These are phyloP conservation scores for Epicampocera succincta DNA, from an alignment of 2,888 invertebrate species.

Conservation along the genomic window DNA sequence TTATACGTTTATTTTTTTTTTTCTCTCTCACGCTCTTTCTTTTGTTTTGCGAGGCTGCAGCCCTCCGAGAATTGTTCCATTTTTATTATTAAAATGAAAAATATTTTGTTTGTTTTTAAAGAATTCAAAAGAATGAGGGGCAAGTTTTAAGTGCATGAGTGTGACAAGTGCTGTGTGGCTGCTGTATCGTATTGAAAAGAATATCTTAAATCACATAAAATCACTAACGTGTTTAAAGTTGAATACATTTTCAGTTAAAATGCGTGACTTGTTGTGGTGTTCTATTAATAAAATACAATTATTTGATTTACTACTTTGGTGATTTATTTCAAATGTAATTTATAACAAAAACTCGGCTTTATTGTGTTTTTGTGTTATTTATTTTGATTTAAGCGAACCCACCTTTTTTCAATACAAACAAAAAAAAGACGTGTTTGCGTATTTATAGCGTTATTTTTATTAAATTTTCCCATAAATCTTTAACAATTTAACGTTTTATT, in stretches of 20 bases:
- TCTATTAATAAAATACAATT: conserved; percentile 13
- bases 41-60: background rate
- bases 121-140: background rate
- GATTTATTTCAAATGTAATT: conserved; percentile 55
- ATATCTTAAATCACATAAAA: no score
- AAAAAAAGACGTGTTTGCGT: conserved; percentile 3
- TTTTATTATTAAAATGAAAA: conserved; percentile 21
- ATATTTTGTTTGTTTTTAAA: conserved; percentile 19
- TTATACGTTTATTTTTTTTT: conserved; percentile 10
- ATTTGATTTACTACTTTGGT: conserved; percentile 1
- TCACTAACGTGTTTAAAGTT: background rate
- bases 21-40: background rate
- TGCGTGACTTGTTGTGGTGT: background rate
- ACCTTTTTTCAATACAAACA: conserved; percentile 23
- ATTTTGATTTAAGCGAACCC: conserved; percentile 38
- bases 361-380: conserved; percentile 9
- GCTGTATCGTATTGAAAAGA: background rate
- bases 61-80: conserved; percentile 25
- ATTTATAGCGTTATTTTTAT: conserved; percentile 40
- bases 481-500: conserved; percentile 49
- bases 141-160: conserved; percentile 6
- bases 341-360: conserved; percentile 19
- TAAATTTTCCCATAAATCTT: conserved; percentile 62
- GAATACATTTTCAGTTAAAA: background rate
- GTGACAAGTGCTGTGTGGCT: conserved; percentile 6